These are phyloP conservation scores for Tipula confusa DNA, from an alignment of 2,888 invertebrate genomes.

Conservation along the genomic window DNA sequence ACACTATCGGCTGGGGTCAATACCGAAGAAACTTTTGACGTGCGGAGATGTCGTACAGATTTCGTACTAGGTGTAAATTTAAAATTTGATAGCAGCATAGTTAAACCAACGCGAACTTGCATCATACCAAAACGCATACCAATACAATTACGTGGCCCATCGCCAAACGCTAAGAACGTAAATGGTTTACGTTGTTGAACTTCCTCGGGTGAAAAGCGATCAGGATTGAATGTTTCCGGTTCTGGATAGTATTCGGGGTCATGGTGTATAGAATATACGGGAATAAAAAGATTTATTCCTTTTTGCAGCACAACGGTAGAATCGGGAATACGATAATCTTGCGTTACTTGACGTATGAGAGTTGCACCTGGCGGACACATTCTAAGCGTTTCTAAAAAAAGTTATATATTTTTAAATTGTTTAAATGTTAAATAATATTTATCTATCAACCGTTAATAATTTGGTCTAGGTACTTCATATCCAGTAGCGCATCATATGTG, in stretches of 20 bases:
- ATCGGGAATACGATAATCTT: conserved; percentile 51
- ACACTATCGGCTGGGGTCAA: background rate
- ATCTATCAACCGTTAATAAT: conserved; percentile 48
- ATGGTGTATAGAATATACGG: conserved; percentile 57
- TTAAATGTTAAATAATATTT: background rate
- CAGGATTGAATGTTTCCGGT: conserved; percentile 59
- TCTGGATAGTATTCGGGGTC: conserved; percentile 58
- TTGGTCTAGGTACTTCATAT: conserved; percentile 52
- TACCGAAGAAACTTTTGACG: background rate
- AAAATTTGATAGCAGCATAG: conserved; percentile 33
- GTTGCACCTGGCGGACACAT: conserved; percentile 53
- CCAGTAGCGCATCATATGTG: conserved; percentile 50
- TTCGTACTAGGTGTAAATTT: conserved; percentile 31
- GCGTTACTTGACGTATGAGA: conserved; percentile 50
- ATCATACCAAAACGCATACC: conserved; percentile 46
- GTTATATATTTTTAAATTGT: background rate
- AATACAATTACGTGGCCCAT: conserved; percentile 49
- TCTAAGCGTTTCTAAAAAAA: conserved; percentile 53
- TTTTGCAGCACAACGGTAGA: conserved; percentile 51
- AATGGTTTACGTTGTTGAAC: conserved; percentile 49
- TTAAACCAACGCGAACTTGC: conserved; percentile 37
- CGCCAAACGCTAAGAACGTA: conserved; percentile 49
- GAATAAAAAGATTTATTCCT: conserved; percentile 53
- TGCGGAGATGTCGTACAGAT: conserved; percentile 40
- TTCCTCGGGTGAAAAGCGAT: conserved; percentile 55